A percentile compares a stretch with the other conserved stretches of the same genome.
Evolutionary conservation across 2,113 vertebrate genomes (phyloP).

Genomic region (Mormyrus iriodes): DNA sequence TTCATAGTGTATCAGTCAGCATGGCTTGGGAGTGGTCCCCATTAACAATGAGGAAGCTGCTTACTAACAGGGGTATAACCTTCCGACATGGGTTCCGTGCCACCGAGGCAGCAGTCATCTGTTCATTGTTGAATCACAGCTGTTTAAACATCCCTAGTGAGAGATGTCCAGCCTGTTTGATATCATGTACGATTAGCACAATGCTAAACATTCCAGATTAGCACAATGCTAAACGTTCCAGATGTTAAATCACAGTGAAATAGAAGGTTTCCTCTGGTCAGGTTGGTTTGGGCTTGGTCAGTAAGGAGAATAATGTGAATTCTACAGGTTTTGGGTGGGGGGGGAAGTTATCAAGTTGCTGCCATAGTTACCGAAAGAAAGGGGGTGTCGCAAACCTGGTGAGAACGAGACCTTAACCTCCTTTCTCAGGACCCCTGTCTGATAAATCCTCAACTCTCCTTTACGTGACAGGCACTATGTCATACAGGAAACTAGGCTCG

Average conservation of each 20-base stretch:
- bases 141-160: background rate
- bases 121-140: background rate
- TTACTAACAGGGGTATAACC: background rate
- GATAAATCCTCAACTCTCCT: conserved; percentile 39
- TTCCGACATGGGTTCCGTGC: background rate
- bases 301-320: background rate
- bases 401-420: background rate
- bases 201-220: background rate
- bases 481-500: conserved; percentile 22
- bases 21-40: background rate
- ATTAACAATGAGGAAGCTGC: background rate
- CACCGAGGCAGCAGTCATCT: background rate
- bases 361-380: conserved; percentile 16
- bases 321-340: background rate
- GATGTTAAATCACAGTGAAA: background rate
- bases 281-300: background rate
- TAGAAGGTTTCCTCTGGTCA: background rate
- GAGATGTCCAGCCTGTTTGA: background rate
- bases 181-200: background rate
- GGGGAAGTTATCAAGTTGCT: background rate
- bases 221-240: background rate
- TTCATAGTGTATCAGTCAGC: background rate
- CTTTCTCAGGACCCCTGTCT: conserved; percentile 32
- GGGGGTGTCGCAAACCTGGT: background rate
- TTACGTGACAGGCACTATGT: conserved; percentile 26